Percentiles rank a stretch among this genome's conserved stretches.
phyloP scores from a whole-genome alignment of 2,113 vertebrate species.

The Eonycteris spelaea region DNA sequence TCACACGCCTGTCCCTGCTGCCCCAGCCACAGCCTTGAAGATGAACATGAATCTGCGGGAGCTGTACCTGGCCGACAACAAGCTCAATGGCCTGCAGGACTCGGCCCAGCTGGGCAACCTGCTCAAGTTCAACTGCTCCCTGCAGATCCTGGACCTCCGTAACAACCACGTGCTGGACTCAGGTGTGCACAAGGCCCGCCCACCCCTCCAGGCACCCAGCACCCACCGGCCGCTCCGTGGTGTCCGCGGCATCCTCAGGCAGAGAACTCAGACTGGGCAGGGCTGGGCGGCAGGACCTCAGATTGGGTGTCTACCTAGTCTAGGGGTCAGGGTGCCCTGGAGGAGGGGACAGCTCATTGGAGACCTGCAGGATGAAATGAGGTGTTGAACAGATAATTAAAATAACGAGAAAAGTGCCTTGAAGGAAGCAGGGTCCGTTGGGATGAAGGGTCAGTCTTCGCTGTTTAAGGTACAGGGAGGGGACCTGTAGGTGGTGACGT shows the following conservation, averaged over 20 bases:
- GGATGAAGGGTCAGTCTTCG: neutral
- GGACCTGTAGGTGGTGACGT: neutral
- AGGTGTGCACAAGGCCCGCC: slow-evolving; percentile 75
- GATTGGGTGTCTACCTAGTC: neutral
- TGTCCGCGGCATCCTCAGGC: neutral
- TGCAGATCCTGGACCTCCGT: slow-evolving; percentile 94
- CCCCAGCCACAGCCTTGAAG: slow-evolving; percentile 93
- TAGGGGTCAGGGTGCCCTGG: neutral
- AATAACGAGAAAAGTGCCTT: neutral
- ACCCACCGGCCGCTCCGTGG: accelerated
- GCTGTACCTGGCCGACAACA: slow-evolving; percentile 95
- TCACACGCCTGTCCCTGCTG: neutral
- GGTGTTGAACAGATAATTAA: neutral
- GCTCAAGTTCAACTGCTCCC: slow-evolving; percentile 95
- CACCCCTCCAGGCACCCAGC: neutral
- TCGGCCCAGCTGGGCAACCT: slow-evolving; percentile 95
- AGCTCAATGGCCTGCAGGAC: slow-evolving; percentile 94
- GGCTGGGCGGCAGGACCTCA: neutral
- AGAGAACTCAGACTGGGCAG: neutral
- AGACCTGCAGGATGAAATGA: neutral
- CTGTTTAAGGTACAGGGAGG: too few relatives aligned
- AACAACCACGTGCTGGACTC: slow-evolving; percentile 96
- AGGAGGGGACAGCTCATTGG: neutral
- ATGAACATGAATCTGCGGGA: slow-evolving; percentile 96
- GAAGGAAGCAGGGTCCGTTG: neutral